Base-by-base conservation (phyloP, 2,888 invertebrate genomes). In the Drosophila conformis region DNA sequence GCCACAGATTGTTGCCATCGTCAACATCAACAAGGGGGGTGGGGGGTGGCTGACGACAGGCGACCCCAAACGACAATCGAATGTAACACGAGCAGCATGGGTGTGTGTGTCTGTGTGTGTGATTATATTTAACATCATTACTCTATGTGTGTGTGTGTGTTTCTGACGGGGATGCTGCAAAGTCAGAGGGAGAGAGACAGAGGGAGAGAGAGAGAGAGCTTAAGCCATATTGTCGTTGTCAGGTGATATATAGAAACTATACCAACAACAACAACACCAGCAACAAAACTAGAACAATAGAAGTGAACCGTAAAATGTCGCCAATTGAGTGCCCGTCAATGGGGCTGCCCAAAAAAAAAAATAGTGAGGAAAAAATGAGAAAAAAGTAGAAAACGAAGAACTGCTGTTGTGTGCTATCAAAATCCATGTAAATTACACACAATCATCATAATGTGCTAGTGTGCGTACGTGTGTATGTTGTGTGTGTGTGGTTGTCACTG, bases 391-490 rank as follows among this genome's bases (percentile, higher is more conserved):
- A 29, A 31, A 6, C 18, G 18, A 31, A 38, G n/a, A 40, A 54
- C 29, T 38, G 56, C 8, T 70, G 71, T 68, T 68, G 25, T 73
- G 38, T 29, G 38, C 69, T 80, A 83, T 83, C 75, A 86, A 80
- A 83, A 83, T 76, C 87, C 82, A 85, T 85, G 89, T 89, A 89
- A 85, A 85, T 89, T 89, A 87, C 89, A 82, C 69, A 74, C 85
- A 87, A 84, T 83, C 82, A 87, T 73, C 79, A 76, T 84, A 68
- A 76, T 80, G 31, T 73, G 70, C 46, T 71, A 60, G 72, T 75
- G 64, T 67, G 62, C 53, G 53, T 65, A 57, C 69, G 33, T 70
- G 60, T 53, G 59, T 68, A 40, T 63, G 53, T 51, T 31, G 57
- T 69, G 54, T 59, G 71, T 51, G 71, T 51, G 46, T 38, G 73